phyloP scores from a whole-genome alignment of 23 tunicate species.

The Ciona savignyi region DNA sequence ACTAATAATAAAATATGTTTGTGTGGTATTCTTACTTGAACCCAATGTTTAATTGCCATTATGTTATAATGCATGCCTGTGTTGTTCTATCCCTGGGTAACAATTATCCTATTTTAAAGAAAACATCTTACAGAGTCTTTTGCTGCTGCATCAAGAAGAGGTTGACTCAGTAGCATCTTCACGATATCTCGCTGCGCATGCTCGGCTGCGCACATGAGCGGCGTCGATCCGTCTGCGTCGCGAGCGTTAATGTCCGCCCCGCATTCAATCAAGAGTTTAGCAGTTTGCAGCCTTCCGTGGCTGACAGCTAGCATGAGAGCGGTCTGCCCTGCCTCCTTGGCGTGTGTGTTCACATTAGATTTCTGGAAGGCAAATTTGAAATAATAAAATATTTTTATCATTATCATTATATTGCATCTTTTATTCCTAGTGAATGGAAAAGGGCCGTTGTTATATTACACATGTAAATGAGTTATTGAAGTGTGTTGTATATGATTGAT shows the following conservation, averaged over 20 bases:
- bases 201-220: constrained; percentile 99
- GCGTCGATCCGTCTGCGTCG: constrained; percentile 98
- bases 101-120: no score
- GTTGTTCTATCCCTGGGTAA: no score
- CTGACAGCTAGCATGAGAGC: constrained; percentile 96
- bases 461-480: no score
- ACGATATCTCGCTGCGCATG: constrained; percentile 81
- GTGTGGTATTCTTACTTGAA: no score
- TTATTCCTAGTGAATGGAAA: no score
- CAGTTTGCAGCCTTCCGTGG: constrained; percentile 69
- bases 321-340: constrained; percentile 95
- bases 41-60: no score
- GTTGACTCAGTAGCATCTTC: constrained; percentile 65
- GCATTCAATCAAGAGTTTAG: constrained; percentile 39
- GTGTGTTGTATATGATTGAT: no score
- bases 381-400: no score
- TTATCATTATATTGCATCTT: not conserved
- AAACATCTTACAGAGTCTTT: constrained; percentile 59
- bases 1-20: no score
- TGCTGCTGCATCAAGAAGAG: constrained; percentile 60
- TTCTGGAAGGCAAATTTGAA: no score
- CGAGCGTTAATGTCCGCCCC: constrained; percentile 87
- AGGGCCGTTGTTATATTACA: no score
- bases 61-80: no score
- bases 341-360: constrained; percentile 75